phyloP scores from a whole-genome alignment of 2,888 invertebrate species.

The Cephus spinipes region DNA sequence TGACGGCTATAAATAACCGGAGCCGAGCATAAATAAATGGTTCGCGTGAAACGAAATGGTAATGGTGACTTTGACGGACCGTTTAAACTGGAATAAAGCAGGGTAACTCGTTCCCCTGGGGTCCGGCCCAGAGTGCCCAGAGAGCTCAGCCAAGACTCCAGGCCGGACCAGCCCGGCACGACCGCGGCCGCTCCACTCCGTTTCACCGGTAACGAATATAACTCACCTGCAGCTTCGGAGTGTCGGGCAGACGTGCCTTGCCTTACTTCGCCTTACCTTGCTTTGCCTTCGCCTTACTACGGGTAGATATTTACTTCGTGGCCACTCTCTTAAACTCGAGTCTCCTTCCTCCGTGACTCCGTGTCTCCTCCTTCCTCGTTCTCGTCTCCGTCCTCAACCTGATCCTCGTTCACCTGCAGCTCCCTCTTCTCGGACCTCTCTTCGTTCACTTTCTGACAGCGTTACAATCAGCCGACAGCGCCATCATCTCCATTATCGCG shows the following conservation, averaged over 20 bases:
- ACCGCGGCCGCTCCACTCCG: constrained; percentile 1
- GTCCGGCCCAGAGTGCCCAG: constrained; percentile 19
- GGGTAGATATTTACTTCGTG: constrained; percentile 35
- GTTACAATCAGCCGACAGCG: not conserved
- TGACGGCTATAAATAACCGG: constrained; percentile 63
- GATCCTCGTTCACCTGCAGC: constrained; percentile 5
- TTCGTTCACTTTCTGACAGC: not conserved
- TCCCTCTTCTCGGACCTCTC: not conserved
- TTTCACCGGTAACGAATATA: constrained; percentile 52
- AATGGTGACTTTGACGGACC: constrained; percentile 65
- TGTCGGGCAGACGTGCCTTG: constrained; percentile 37
- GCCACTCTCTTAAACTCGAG: constrained; percentile 29
- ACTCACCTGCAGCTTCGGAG: constrained; percentile 50
- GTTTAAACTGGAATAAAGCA: constrained; percentile 64
- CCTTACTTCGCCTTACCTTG: constrained; percentile 22
- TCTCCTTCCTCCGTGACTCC: not conserved
- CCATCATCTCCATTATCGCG: not conserved
- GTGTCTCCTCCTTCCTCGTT: constrained; percentile 6
- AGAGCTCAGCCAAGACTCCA: constrained; percentile 8
- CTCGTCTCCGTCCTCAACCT: constrained; percentile 4
- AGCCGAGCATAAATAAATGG: constrained; percentile 62
- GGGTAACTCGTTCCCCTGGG: constrained; percentile 48
- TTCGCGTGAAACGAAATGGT: constrained; percentile 63
- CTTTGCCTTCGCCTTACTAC: constrained; percentile 5
- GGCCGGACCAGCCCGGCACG: constrained; percentile 32